Percentiles rank a stretch among this genome's conserved stretches.
These are phyloP conservation scores for Cryptotermes secundus DNA, from an alignment of 1,140 invertebrate species.

Conservation along the genomic window DNA sequence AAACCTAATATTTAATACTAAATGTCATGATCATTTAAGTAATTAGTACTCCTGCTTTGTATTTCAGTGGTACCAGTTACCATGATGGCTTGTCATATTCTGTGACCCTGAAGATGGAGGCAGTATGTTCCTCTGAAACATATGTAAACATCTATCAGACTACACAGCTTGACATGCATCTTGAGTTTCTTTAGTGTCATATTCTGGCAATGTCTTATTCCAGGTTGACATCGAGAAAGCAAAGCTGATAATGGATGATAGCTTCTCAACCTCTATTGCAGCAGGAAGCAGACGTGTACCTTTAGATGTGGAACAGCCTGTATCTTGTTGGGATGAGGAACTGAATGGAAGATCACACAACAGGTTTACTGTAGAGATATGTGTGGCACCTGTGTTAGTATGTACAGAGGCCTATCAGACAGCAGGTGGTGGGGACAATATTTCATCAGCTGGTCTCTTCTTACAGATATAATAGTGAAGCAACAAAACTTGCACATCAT, in stretches of 20 bases:
- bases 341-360: constrained; percentile 39
- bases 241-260: constrained; percentile 78
- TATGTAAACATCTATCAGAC: too few species aligned
- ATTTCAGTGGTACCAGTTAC: too few species aligned
- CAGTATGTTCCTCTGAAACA: too few species aligned
- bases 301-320: constrained; percentile 63
- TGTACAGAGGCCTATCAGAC: constrained; percentile 81
- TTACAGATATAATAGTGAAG: constrained; percentile 61
- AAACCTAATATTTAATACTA: neutral
- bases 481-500: constrained; percentile 33
- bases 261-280: constrained; percentile 70
- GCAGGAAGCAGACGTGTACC: constrained; percentile 56
- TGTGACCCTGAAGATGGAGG: too few species aligned
- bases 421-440: constrained; percentile 85
- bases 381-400: constrained; percentile 81
- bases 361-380: constrained; percentile 61
- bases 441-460: constrained; percentile 80
- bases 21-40: too few species aligned
- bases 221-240: constrained; percentile 70
- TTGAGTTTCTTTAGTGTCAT: too few species aligned
- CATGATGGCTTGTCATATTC: too few species aligned
- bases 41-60: too few species aligned
- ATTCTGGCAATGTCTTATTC: neutral
- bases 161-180: too few species aligned
- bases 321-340: constrained; percentile 81